A percentile compares a stretch with the other conserved stretches of the same genome.
These are phyloP conservation scores for Corythornis cristatus DNA, from an alignment of 2,113 vertebrate species.

Conservation along the genomic window DNA sequence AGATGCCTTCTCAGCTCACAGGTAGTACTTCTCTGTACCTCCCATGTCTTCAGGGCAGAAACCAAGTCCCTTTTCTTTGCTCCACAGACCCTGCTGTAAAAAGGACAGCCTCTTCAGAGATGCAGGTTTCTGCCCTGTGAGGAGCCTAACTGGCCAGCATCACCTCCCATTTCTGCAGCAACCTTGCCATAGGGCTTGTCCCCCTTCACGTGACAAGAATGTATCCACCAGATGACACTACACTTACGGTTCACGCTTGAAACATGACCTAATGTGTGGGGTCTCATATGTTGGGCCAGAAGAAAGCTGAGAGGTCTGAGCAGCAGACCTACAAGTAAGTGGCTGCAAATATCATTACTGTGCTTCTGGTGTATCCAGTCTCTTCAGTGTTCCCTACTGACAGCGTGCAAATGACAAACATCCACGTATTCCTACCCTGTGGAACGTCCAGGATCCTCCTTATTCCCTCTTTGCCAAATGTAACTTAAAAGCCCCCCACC, in stretches of 20 bases:
- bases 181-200: neutral
- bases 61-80: neutral
- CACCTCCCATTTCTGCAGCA: accelerated
- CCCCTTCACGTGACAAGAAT: neutral
- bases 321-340: neutral
- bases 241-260: neutral
- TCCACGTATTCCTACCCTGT: accelerated
- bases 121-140: neutral
- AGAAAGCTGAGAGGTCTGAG: neutral
- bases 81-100: neutral
- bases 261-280: neutral
- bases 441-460: neutral
- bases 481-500: neutral
- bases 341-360: neutral
- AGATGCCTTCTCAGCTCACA: neutral
- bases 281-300: neutral
- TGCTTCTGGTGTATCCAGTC: neutral
- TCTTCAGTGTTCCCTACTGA: neutral
- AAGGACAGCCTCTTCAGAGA: neutral
- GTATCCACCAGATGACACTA: neutral
- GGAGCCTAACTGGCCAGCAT: neutral
- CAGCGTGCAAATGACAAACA: neutral
- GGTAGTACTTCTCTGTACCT: neutral
- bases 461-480: neutral
- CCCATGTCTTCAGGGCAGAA: neutral